Conservation (phyloP, 2,797 vertebrate species). For the Podarcis lilfordi region DNA sequence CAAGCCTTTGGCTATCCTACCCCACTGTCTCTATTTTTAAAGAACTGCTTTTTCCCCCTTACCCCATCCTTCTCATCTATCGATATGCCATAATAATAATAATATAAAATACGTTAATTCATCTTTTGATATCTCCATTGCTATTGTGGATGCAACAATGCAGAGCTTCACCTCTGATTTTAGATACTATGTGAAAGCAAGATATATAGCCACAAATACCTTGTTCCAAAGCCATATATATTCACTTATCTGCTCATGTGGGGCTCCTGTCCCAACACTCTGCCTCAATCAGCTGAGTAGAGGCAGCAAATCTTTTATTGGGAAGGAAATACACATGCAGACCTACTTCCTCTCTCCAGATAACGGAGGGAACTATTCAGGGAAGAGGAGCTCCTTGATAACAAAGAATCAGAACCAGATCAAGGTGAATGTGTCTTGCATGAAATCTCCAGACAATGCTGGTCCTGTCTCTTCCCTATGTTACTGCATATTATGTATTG, state of each 20-base stretch:
- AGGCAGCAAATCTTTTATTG: not conserved
- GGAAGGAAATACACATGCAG: not conserved
- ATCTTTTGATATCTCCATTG: not conserved
- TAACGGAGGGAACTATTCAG: not conserved
- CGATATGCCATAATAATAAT: not conserved
- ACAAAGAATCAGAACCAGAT: not conserved
- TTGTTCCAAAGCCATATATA: not conserved
- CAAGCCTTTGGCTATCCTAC: not conserved
- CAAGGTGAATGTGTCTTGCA: not conserved
- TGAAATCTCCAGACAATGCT: not conserved
- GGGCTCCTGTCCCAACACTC: not conserved
- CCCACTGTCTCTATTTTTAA: not conserved
- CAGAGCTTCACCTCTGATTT: not conserved
- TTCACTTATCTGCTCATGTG: not conserved
- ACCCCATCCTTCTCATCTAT: not conserved
- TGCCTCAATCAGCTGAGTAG: not conserved
- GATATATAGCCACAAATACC: too few relatives aligned
- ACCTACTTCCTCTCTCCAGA: not conserved
- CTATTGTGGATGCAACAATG: not conserved
- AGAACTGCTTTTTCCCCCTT: not conserved
- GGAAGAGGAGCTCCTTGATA: not conserved
- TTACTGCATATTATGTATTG: not conserved
- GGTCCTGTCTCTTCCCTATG: not conserved
- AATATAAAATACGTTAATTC: not conserved
- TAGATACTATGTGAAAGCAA: not conserved